Evolutionary conservation across 2,113 vertebrate genomes (phyloP).

Genomic region (Strix aluco): DNA sequence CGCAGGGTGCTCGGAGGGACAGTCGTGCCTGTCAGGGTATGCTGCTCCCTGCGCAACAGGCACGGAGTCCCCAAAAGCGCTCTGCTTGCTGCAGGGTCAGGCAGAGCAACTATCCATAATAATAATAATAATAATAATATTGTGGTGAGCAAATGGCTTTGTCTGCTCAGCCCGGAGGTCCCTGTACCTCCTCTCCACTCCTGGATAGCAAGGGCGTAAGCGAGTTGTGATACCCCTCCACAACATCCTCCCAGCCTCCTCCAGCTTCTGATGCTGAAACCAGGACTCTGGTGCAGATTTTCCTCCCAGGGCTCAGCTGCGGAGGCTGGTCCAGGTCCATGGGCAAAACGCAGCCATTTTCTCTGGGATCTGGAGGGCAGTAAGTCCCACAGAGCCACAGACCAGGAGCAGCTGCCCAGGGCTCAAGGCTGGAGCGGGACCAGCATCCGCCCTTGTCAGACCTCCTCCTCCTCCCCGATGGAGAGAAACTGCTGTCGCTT

Average conservation of each 20-base stretch:
- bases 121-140: not conserved
- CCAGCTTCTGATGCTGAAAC: not conserved
- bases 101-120: not conserved
- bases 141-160: not conserved
- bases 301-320: fast-evolving
- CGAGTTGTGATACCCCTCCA: not conserved
- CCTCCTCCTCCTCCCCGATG: not conserved
- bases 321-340: not conserved
- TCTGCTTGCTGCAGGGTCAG: not conserved
- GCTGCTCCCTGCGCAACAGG: not conserved
- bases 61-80: fast-evolving
- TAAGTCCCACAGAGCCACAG: fast-evolving
- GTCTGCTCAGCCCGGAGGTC: not conserved
- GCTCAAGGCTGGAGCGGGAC: not conserved
- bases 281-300: not conserved
- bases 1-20: not conserved
- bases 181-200: not conserved
- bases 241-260: not conserved
- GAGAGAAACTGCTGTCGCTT: not conserved
- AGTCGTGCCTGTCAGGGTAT: fast-evolving
- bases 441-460: fast-evolving
- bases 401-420: fast-evolving
- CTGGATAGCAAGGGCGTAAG: not conserved
- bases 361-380: not conserved
- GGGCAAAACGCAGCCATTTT: not conserved